Percentiles rank a stretch among this genome's conserved stretches.
These are phyloP conservation scores for Anastatus disparis DNA, from an alignment of 1,140 invertebrate genomes.

Conservation along the genomic window DNA sequence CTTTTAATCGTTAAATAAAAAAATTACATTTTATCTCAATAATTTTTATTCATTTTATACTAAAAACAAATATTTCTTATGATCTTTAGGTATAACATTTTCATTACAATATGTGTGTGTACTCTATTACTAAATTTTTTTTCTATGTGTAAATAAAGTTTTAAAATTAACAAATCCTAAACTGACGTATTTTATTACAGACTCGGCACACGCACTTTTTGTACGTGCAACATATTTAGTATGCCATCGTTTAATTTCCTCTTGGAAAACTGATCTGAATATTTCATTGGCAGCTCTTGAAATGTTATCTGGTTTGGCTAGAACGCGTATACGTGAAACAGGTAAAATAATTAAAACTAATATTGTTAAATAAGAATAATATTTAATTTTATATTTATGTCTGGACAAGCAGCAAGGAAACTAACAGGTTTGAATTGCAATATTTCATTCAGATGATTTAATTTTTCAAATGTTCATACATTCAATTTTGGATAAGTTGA, in stretches of 20 bases:
- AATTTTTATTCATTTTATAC: no score
- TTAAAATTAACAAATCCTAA: neutral
- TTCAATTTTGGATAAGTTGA: no score
- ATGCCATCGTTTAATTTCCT: slow-evolving; percentile 92
- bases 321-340: slow-evolving; percentile 85
- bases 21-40: no score
- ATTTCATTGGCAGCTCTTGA: slow-evolving; percentile 94
- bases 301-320: slow-evolving; percentile 87
- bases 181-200: slow-evolving; percentile 64
- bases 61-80: no score
- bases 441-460: no score
- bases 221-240: slow-evolving; percentile 92
- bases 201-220: slow-evolving; percentile 87
- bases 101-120: no score
- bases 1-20: no score
- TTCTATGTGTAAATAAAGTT: neutral
- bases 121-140: no score
- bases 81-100: no score
- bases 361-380: neutral
- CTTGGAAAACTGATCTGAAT: slow-evolving; percentile 96
- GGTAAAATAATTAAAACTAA: slow-evolving; percentile 66
- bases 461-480: no score
- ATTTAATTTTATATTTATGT: slow-evolving; percentile 32
- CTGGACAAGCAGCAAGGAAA: slow-evolving; percentile 60
- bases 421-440: slow-evolving; percentile 58